Evolutionary conservation across 2,113 vertebrate genomes (phyloP).

Genomic region (Engraulis encrasicolus): DNA sequence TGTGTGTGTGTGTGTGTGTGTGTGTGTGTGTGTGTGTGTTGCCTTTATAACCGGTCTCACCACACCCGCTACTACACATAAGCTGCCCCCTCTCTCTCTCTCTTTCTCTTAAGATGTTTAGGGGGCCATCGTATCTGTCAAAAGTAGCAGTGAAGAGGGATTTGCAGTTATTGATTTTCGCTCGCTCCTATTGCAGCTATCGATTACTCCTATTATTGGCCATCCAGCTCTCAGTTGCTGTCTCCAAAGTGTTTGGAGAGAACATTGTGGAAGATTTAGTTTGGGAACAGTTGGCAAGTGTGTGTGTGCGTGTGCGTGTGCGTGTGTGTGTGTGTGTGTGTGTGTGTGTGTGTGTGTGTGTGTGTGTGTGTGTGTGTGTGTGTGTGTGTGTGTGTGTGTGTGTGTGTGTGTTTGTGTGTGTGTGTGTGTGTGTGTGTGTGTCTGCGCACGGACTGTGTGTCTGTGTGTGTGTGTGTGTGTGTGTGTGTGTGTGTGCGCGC

Average conservation of each 20-base stretch:
- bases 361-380: not conserved
- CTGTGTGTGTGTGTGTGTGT: conserved; percentile 24
- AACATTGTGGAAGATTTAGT: not conserved
- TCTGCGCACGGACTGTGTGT: too few relatives aligned
- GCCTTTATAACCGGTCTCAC: too few relatives aligned
- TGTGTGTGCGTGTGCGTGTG: not conserved
- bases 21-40: too few relatives aligned
- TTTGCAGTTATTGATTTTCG: not conserved
- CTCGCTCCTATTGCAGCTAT: not conserved
- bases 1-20: too few relatives aligned
- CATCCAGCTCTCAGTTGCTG: not conserved
- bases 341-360: not conserved
- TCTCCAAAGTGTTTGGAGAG: not conserved
- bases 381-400: not conserved
- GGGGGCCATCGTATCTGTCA: not conserved
- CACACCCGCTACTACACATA: too few relatives aligned
- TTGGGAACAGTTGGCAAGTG: not conserved
- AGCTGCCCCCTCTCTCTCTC: too few relatives aligned
- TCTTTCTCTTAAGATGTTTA: not conserved
- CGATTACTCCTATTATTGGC: not conserved
- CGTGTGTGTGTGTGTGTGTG: not conserved
- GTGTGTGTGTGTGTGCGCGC: not conserved
- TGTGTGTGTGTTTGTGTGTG: not conserved
- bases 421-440: too few relatives aligned
- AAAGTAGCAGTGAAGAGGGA: not conserved